phyloP scores from a whole-genome alignment of 2,113 vertebrate species.

The Copsychus sechellarum region DNA sequence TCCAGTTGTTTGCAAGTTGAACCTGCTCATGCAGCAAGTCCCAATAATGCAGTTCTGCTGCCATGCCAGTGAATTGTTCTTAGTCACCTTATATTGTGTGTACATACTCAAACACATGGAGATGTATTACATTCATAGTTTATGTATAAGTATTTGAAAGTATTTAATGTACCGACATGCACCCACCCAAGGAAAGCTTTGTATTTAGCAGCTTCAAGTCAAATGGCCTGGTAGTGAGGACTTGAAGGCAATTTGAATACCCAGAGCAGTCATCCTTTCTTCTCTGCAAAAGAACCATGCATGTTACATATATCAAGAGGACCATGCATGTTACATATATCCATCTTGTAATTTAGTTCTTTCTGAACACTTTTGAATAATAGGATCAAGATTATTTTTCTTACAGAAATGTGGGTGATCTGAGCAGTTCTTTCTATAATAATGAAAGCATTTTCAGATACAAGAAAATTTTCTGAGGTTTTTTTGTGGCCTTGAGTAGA shows the following conservation, averaged over 20 bases:
- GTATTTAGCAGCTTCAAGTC: not conserved
- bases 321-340: not conserved
- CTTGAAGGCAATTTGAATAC: not conserved
- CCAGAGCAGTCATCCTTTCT: not conserved
- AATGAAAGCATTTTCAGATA: not conserved
- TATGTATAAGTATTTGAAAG: not conserved
- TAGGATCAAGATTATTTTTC: not conserved
- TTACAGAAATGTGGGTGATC: not conserved
- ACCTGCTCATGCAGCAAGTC: not conserved
- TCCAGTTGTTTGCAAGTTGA: not conserved
- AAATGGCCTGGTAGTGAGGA: not conserved
- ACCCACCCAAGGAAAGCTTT: not conserved
- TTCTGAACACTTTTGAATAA: not conserved
- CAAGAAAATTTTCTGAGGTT: not conserved
- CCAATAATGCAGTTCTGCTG: not conserved
- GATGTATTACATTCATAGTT: not conserved
- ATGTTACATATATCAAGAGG: not conserved
- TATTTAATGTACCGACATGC: not conserved
- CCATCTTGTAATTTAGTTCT: not conserved
- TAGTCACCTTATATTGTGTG: not conserved
- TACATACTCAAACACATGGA: not conserved
- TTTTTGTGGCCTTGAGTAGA: not conserved
- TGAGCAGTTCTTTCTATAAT: not conserved
- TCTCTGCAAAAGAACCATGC: not conserved
- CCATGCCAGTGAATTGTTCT: not conserved